Percentiles rank a stretch among this genome's conserved stretches.
Conservation (phyloP, 2,888 invertebrate species). For the Mermis nigrescens region DNA sequence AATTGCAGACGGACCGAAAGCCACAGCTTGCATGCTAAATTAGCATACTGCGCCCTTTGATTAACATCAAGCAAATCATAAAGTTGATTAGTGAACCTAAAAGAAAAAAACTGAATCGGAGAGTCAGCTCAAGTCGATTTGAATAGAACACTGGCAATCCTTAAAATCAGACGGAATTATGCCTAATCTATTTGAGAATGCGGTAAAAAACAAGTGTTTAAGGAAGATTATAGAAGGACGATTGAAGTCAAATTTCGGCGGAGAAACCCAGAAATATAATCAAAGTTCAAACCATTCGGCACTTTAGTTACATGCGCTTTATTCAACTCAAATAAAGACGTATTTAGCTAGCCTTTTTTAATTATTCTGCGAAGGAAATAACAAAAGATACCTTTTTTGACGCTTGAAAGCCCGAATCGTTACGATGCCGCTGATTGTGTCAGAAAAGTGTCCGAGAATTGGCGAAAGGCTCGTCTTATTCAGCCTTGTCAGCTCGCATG, state of each 20-base stretch:
- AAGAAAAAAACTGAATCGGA: background rate
- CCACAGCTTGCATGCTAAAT: constrained; percentile 42
- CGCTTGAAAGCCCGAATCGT: constrained; percentile 30
- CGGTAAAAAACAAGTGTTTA: no score
- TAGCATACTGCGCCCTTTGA: constrained; percentile 22
- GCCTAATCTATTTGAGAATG: no score
- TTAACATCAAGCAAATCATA: constrained; percentile 18
- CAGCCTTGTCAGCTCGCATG: constrained; percentile 73
- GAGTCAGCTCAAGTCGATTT: background rate
- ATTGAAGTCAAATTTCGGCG: no score
- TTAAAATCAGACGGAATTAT: no score
- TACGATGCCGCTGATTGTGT: constrained; percentile 53
- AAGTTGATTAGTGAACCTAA: constrained; percentile 12
- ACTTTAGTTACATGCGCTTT: no score
- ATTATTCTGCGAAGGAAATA: no score
- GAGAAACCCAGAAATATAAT: no score
- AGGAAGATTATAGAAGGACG: no score
- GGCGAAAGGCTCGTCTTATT: constrained; percentile 84
- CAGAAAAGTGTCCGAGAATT: constrained; percentile 87
- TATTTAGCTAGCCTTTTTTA: no score
- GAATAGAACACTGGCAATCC: no score
- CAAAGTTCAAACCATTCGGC: no score
- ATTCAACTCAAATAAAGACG: no score
- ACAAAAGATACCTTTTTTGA: constrained; percentile 2
- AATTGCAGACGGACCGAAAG: constrained; percentile 76